Conservation (phyloP, 2,113 vertebrate species). For the Cisticola juncidis region DNA sequence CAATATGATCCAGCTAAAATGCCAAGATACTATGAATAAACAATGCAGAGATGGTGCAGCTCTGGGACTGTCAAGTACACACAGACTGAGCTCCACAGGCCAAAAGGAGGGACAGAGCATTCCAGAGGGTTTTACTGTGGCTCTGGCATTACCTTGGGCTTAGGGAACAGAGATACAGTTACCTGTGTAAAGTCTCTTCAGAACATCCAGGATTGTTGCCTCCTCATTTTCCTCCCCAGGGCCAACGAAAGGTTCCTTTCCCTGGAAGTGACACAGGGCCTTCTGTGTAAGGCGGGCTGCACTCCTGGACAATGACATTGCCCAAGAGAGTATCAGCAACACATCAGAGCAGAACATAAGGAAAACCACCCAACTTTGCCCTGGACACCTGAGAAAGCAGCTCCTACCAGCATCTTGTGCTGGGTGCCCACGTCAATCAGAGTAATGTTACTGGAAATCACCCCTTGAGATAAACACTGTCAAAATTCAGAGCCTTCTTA, state of each 20-base stretch:
- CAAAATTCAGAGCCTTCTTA: conserved; percentile 44
- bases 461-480: neutral
- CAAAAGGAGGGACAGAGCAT: neutral
- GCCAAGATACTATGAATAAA: neutral
- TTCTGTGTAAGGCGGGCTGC: conserved; percentile 79
- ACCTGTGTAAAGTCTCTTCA: conserved; percentile 88
- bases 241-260: conserved; percentile 73
- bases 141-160: neutral
- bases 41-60: neutral
- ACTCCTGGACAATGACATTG: conserved; percentile 70
- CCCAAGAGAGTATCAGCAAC: neutral
- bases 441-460: neutral
- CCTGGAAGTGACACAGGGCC: conserved; percentile 76
- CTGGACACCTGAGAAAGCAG: neutral
- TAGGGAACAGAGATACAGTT: neutral
- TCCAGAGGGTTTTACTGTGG: neutral
- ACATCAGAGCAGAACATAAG: neutral
- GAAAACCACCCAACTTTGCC: neutral
- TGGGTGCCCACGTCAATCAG: neutral
- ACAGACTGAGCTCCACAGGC: neutral
- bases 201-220: conserved; percentile 70
- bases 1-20: neutral
- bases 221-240: neutral
- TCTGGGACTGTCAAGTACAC: neutral
- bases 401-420: neutral